Conservation (phyloP, 30 jellyfish, hydroid and myxozoan species). For the Aurelia aurita complex sp. Pacific region DNA sequence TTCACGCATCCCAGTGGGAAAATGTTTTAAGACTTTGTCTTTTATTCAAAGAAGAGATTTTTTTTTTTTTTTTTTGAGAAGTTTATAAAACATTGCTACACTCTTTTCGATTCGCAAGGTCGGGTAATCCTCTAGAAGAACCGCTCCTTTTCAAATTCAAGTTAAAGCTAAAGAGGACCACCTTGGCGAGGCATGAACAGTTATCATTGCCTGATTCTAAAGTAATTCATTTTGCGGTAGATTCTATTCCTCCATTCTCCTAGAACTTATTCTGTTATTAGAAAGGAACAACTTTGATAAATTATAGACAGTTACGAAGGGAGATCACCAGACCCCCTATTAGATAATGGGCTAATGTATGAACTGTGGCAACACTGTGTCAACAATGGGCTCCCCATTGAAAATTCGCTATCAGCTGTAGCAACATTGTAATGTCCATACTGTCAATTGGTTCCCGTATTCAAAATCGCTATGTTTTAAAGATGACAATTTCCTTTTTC, state of each 20-base stretch:
- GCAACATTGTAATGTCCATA: no score
- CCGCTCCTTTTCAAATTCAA: constrained; percentile 13
- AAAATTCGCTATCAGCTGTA: no score
- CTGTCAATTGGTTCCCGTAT: no score
- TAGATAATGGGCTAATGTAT: no score
- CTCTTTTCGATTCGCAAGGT: neutral
- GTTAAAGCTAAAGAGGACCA: constrained; percentile 31
- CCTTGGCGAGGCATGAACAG: constrained; percentile 33
- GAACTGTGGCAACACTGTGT: neutral
- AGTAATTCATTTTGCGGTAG: neutral
- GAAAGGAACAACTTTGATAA: neutral
- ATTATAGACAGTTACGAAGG: constrained; percentile 2
- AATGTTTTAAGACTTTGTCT: neutral
- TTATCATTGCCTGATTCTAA: constrained; percentile 1
- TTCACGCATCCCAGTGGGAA: neutral
- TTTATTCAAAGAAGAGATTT: constrained; percentile 1
- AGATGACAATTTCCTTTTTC: no score
- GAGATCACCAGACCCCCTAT: no score
- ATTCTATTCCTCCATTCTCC: neutral
- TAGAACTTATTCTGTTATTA: neutral
- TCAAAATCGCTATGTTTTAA: no score
- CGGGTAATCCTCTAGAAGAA: constrained; percentile 14
- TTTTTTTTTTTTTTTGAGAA: no score
- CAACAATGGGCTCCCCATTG: neutral
- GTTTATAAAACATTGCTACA: constrained; percentile 41